A percentile compares a stretch with the other conserved stretches of the same genome.
Conservation (phyloP, 2,888 invertebrate genomes). For the Apomyelois bistriatella region DNA sequence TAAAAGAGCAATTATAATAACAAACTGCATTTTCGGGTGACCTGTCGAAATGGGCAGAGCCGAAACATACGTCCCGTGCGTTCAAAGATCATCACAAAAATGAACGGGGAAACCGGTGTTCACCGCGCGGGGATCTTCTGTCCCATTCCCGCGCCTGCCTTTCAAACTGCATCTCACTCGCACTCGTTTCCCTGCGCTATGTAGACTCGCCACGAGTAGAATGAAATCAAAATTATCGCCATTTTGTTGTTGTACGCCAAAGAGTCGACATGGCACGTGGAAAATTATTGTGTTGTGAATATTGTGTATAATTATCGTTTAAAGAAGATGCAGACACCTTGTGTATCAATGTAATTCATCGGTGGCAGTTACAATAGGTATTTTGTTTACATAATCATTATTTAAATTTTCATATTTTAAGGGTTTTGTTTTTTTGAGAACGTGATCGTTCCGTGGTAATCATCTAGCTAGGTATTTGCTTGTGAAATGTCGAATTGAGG, state of each 20-base stretch:
- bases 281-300: conserved; percentile 2
- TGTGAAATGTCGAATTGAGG: neutral
- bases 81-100: neutral
- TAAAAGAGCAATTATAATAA: no score
- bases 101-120: neutral
- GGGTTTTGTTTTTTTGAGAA: neutral
- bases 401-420: neutral
- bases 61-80: neutral
- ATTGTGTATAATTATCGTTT: neutral
- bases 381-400: neutral
- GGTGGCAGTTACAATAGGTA: neutral
- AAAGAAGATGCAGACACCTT: neutral
- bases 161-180: neutral
- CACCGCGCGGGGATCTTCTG: neutral
- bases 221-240: conserved; percentile 6
- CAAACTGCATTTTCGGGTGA: no score
- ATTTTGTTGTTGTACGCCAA: conserved; percentile 6
- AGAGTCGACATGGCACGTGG: conserved; percentile 1
- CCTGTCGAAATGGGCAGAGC: neutral
- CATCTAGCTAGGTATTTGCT: neutral
- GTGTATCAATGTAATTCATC: conserved; percentile 1
- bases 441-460: neutral
- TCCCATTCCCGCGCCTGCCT: neutral
- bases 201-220: conserved; percentile 4
- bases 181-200: conserved; percentile 7